These are phyloP conservation scores for Poecile montanus DNA, from an alignment of 2,797 vertebrate species.

Conservation along the genomic window DNA sequence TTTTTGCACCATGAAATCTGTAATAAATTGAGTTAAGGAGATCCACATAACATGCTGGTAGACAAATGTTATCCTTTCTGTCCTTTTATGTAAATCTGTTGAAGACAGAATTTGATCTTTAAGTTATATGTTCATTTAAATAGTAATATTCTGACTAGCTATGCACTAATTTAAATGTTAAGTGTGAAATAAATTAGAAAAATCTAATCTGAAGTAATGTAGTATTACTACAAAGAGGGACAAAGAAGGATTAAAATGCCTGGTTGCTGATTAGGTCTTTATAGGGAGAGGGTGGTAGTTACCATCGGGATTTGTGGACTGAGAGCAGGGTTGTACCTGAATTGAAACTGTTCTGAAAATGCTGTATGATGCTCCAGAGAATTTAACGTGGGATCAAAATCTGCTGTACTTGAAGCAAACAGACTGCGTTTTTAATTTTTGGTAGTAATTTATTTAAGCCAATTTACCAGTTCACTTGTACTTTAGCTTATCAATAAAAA, in stretches of 20 bases:
- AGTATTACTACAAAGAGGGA: not conserved
- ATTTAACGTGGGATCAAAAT: not conserved
- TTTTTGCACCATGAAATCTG: conserved; percentile 24
- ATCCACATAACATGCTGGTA: conserved; percentile 17
- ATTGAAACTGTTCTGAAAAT: not conserved
- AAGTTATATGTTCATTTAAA: conserved; percentile 37
- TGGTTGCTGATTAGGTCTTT: conserved; percentile 4
- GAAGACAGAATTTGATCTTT: conserved; percentile 52
- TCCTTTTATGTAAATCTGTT: conserved; percentile 40
- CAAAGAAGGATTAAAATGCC: conserved; percentile 11
- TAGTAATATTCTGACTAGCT: not conserved
- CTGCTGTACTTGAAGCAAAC: not conserved
- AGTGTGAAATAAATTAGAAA: conserved; percentile 43
- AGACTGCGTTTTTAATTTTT: not conserved
- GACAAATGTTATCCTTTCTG: conserved; percentile 48
- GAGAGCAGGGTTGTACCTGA: not conserved
- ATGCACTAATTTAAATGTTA: conserved; percentile 27
- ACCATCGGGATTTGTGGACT: not conserved
- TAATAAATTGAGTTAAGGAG: conserved; percentile 34
- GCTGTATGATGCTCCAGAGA: not conserved
- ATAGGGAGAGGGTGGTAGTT: not conserved
- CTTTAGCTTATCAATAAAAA: not conserved
- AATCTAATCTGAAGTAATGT: conserved; percentile 1
- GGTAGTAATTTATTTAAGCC: not conserved
- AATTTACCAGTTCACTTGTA: not conserved